A percentile compares a stretch with the other conserved stretches of the same genome.
Conservation (phyloP, 1,140 invertebrate genomes). For the Mactra quadrangularis region DNA sequence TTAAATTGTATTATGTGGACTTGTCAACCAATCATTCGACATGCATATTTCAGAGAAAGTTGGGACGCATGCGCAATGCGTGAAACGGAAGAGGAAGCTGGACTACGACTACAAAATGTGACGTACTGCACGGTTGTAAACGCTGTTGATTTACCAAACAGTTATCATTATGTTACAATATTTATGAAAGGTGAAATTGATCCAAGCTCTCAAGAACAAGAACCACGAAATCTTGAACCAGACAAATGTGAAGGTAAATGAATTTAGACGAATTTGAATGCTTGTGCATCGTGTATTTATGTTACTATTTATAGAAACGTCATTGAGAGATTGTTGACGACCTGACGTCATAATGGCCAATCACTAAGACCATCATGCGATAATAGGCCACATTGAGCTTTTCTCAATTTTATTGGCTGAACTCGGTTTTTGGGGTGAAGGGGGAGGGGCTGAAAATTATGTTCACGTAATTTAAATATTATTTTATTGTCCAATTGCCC, state of each 20-base stretch:
- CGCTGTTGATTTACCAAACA: slow-evolving; percentile 18
- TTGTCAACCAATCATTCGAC: too few species aligned
- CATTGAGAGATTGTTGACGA: background rate
- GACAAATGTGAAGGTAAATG: slow-evolving; percentile 57
- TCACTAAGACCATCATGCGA: background rate
- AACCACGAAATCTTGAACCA: slow-evolving; percentile 52
- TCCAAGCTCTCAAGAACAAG: background rate
- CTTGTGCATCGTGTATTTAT: background rate
- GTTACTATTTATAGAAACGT: background rate
- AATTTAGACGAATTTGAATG: too few species aligned
- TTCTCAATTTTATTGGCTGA: background rate
- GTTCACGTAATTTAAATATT: too few species aligned
- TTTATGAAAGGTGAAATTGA: slow-evolving; percentile 41
- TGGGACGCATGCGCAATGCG: slow-evolving; percentile 54
- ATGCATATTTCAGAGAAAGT: slow-evolving; percentile 49
- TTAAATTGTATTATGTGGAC: too few species aligned
- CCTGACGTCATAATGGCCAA: background rate
- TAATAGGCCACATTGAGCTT: background rate
- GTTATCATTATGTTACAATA: slow-evolving; percentile 54
- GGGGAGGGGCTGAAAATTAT: too few species aligned
- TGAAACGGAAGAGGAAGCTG: slow-evolving; percentile 40
- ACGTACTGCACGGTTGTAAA: slow-evolving; percentile 34
- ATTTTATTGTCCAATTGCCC: too few species aligned
- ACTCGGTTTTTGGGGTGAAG: background rate
- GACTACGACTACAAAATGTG: background rate